Percentiles rank a stretch among this genome's conserved stretches.
Evolutionary conservation across 2,888 invertebrate genomes (phyloP).

Genomic region (Lydus trimaculatus): DNA sequence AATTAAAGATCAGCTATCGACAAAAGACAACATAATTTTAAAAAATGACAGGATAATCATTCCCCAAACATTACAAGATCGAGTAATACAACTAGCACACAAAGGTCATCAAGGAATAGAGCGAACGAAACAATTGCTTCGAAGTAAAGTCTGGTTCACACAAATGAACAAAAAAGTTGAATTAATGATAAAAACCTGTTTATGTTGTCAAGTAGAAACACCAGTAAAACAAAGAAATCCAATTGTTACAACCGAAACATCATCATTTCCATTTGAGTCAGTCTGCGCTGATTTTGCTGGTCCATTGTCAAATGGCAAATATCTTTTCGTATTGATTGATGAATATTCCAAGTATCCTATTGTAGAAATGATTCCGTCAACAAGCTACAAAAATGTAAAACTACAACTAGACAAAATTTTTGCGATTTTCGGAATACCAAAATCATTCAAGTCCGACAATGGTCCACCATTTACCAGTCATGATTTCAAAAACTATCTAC

Average conservation of each 20-base stretch:
- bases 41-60: not conserved
- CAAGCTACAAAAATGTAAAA: not conserved
- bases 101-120: not conserved
- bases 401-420: not conserved
- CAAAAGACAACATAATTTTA: not conserved
- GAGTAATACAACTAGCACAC: not conserved
- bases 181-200: not conserved
- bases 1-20: not conserved
- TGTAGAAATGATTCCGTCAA: not conserved
- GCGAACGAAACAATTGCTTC: slow-evolving; percentile 7
- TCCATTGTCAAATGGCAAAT: slow-evolving; percentile 16
- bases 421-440: slow-evolving; percentile 15
- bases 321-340: slow-evolving; percentile 13
- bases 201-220: not conserved
- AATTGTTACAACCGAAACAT: not conserved
- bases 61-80: not conserved
- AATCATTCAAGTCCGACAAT: slow-evolving; percentile 16
- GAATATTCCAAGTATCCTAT: slow-evolving; percentile 14
- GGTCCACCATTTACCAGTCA: slow-evolving; percentile 17
- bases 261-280: not conserved
- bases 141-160: slow-evolving; percentile 14
- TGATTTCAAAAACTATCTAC: slow-evolving; percentile 14
- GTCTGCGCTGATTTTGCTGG: slow-evolving; percentile 13
- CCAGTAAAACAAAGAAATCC: not conserved
- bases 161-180: not conserved